Base-by-base conservation (phyloP, 2,797 vertebrate species). In the Saguinus oedipus region DNA sequence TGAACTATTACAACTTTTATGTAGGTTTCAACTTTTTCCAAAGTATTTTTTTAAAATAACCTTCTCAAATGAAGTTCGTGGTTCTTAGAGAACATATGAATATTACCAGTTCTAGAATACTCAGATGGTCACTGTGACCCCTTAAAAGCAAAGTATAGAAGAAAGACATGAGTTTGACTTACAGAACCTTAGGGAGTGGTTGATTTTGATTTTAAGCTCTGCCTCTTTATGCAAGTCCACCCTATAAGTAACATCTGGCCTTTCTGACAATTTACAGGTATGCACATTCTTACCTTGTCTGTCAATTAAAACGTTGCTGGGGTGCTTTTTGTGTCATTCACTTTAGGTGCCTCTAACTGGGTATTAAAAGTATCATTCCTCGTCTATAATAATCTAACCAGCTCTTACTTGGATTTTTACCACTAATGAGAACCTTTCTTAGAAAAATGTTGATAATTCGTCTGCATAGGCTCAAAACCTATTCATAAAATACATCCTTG, bases 171-270 rank as follows among this genome's bases (percentile, higher is more conserved):
- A 36, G 7, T 72, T 83, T 89, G 88, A 88, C 27, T 12, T 78
- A 22, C 2, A 61, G 57, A 61, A 44, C 93, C 75, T 81, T 70
- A 75, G 75, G 48, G 15, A 70, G 13, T 44, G 0, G 12, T 42
- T 94, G 88, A 22, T 81, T 93, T 42, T 95, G 88, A 26, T 78
- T 93, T 89, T 76, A 79, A 89, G 68, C 14, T 72, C n/a, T 92
- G 30, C 44, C 17, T 57, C 74, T 55, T 80, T 88, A 57, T 93
- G 59, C 19, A 55, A 48, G 55, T 75, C 75, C 74, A 2, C 48
- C 5, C 10, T 39, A 14, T 93, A 80, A 88, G 20, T 36, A 55
- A 17, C 2, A 1, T 82, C 53, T 48, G 87, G 33, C 27, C 42
- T 90, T 95, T 48, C 19, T 72, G 50, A 83, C 26, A 11, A 11